A percentile compares a stretch with the other conserved stretches of the same genome.
phyloP scores from a whole-genome alignment of 2,797 vertebrate genomes.

The Eurystomus glaucurus region DNA sequence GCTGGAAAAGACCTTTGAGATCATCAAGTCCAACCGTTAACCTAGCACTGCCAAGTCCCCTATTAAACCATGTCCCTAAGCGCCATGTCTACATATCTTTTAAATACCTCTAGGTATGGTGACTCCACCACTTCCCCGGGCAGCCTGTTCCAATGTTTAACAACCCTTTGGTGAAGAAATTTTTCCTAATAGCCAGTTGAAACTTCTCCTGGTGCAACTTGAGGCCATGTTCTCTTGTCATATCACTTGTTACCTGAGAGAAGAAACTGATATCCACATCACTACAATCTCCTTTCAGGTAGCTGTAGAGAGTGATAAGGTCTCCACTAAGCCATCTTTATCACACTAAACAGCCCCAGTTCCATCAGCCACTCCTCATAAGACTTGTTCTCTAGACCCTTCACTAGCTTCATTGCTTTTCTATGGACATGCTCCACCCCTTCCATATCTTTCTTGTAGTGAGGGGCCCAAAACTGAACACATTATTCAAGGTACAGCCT shows the following conservation, averaged over 20 bases:
- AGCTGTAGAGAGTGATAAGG: not conserved
- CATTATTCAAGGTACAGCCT: accelerated
- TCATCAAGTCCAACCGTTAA: accelerated
- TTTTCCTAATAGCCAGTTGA: not conserved
- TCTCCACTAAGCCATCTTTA: not conserved
- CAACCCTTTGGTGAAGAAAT: not conserved
- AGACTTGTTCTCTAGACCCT: not conserved
- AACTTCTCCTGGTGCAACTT: not conserved
- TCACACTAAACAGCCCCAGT: not conserved
- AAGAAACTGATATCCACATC: not conserved
- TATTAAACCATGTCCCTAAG: not conserved
- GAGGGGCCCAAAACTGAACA: not conserved
- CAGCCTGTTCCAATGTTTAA: not conserved
- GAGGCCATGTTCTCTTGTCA: not conserved
- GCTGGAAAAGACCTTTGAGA: not conserved
- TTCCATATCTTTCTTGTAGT: not conserved
- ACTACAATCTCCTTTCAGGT: not conserved
- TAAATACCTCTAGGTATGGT: not conserved
- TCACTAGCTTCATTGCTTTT: not conserved
- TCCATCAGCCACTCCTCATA: not conserved
- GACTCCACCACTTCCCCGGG: no score
- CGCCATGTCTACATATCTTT: accelerated
- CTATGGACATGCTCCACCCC: not conserved
- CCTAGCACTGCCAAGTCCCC: not conserved
- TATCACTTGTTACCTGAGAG: not conserved